Evolutionary conservation across 2,113 vertebrate species (phyloP).

Genomic region (Clupea harengus): DNA sequence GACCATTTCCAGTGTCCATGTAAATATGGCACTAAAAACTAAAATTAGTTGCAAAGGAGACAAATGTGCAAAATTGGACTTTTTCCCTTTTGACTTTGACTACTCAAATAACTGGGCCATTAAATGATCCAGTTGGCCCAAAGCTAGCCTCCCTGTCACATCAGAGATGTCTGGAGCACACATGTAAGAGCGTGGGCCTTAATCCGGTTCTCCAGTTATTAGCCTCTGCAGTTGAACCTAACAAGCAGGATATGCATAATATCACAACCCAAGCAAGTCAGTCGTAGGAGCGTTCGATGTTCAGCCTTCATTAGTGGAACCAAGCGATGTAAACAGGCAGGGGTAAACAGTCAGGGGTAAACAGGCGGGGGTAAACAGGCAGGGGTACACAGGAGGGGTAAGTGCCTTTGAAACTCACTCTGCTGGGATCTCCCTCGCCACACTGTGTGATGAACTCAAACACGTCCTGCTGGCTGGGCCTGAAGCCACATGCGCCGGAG

Average conservation of each 20-base stretch:
- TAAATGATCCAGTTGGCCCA: neutral
- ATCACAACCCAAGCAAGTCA: neutral
- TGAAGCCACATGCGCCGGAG: conserved; percentile 53
- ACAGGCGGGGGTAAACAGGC: no score
- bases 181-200: neutral
- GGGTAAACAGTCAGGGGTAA: no score
- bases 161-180: neutral
- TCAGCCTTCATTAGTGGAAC: neutral
- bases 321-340: neutral
- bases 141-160: neutral
- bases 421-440: conserved; percentile 56
- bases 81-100: neutral
- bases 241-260: neutral
- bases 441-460: conserved; percentile 79
- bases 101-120: neutral
- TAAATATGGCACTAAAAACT: neutral
- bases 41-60: neutral
- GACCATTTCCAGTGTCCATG: no score
- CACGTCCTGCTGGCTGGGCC: conserved; percentile 72
- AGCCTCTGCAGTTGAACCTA: neutral
- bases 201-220: neutral
- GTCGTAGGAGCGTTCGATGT: neutral
- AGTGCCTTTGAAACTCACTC: conserved; percentile 54
- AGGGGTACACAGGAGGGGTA: neutral
- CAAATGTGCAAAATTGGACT: neutral